Percentiles rank a stretch among this genome's conserved stretches.
phyloP scores from a whole-genome alignment of 2,113 vertebrate genomes.

The Coracopsis vasa region DNA sequence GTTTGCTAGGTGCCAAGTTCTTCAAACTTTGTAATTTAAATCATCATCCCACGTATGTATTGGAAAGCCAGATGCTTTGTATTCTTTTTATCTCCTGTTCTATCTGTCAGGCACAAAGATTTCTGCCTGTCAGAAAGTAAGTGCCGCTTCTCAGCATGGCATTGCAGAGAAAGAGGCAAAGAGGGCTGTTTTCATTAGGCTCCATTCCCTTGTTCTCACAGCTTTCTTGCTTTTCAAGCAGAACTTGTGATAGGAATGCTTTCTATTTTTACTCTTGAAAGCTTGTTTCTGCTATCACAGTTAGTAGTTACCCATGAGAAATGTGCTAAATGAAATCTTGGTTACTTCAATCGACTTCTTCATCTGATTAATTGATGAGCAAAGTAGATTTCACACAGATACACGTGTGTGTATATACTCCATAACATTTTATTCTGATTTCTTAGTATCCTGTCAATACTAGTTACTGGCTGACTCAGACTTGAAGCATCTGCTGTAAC shows the following conservation, averaged over 20 bases:
- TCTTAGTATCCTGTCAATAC: background rate
- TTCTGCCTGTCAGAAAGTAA: background rate
- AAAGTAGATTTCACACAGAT: background rate
- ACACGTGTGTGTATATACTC: background rate
- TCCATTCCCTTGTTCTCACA: background rate
- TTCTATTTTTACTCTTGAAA: background rate
- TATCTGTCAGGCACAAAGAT: conserved; percentile 26
- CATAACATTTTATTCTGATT: background rate
- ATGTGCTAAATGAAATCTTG: background rate
- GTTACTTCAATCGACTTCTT: background rate
- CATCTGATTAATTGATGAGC: conserved; percentile 18
- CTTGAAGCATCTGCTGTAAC: background rate
- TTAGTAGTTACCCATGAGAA: background rate
- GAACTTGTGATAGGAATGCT: background rate
- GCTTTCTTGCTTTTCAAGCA: background rate
- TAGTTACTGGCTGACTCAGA: background rate
- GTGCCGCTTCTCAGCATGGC: conserved; percentile 8
- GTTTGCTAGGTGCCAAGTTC: background rate
- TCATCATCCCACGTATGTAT: background rate
- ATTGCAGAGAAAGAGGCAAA: background rate
- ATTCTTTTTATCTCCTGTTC: conserved; percentile 32
- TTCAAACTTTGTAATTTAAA: conserved; percentile 33
- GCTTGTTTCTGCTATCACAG: background rate
- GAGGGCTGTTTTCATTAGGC: background rate
- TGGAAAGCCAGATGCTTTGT: conserved; percentile 35